These are phyloP conservation scores for Drosophila infuscata DNA, from an alignment of 2,888 invertebrate genomes.

Conservation along the genomic window DNA sequence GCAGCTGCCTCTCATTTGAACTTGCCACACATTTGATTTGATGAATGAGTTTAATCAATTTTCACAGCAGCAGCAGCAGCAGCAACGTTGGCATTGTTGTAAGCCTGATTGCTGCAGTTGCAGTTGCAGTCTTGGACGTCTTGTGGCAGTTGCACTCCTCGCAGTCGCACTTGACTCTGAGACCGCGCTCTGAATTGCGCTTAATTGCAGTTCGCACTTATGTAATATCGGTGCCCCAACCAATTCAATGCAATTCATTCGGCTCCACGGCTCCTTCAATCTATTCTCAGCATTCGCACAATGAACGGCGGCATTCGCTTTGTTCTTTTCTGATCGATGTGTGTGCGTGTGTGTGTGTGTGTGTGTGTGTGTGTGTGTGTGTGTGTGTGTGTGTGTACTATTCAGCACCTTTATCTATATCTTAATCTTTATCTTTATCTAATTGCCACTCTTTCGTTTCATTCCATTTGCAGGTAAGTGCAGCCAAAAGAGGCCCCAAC, in stretches of 20 bases:
- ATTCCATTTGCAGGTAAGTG: slow-evolving; percentile 57
- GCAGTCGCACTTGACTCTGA: slow-evolving; percentile 56
- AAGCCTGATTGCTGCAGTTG: slow-evolving; percentile 34
- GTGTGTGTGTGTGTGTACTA: neutral
- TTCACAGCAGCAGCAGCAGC: slow-evolving; percentile 49
- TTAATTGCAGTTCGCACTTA: slow-evolving; percentile 70
- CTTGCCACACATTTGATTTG: slow-evolving; percentile 62
- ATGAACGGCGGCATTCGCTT: slow-evolving; percentile 56
- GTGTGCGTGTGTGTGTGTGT: neutral
- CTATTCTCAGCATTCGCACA: slow-evolving; percentile 25
- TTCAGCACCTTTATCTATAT: slow-evolving; percentile 28
- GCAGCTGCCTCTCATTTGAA: slow-evolving; percentile 46
- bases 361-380: neutral
- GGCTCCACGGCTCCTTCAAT: slow-evolving; percentile 14
- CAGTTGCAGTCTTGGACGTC: slow-evolving; percentile 11
- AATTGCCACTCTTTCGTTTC: slow-evolving; percentile 39
- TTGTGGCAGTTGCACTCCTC: slow-evolving; percentile 21
- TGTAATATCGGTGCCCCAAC: slow-evolving; percentile 44
- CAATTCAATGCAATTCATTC: slow-evolving; percentile 41
- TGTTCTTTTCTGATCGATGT: slow-evolving; percentile 63
- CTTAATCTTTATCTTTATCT: slow-evolving; percentile 39
- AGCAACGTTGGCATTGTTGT: slow-evolving; percentile 35
- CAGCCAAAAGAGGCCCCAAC: slow-evolving; percentile 3
- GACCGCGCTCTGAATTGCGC: slow-evolving; percentile 67
- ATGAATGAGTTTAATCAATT: slow-evolving; percentile 81